Evolutionary conservation across 30 jellyfish, hydroid and myxozoan genomes (phyloP).

Genomic region (Aurelia sp.): DNA sequence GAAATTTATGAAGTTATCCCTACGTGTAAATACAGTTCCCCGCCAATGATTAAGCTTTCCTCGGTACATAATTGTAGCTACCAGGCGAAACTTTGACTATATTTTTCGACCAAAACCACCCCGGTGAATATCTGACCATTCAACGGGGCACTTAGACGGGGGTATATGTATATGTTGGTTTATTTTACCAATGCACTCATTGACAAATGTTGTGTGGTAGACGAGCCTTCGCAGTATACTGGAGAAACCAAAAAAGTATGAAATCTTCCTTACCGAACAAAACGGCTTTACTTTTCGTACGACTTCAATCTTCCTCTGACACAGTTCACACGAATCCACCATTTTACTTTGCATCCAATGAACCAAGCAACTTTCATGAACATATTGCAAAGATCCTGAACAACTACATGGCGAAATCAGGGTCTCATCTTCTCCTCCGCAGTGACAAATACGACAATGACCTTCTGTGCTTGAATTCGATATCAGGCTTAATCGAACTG

Average conservation of each 20-base stretch:
- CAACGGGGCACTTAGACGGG: too few species aligned
- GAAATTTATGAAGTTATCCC: too few species aligned
- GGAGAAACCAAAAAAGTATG: background rate
- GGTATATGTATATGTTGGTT: too few species aligned
- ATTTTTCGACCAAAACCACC: too few species aligned
- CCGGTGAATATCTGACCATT: too few species aligned
- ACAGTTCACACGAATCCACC: conserved; percentile 67
- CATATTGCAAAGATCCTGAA: conserved; percentile 72
- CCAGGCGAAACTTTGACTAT: too few species aligned
- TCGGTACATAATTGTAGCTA: too few species aligned
- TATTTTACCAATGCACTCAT: too few species aligned
- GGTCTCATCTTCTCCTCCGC: conserved; percentile 65
- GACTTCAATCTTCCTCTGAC: conserved; percentile 46
- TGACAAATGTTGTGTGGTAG: too few species aligned
- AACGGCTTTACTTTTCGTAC: conserved; percentile 53
- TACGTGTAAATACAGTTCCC: too few species aligned
- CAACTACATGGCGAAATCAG: conserved; percentile 82
- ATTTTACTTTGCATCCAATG: conserved; percentile 78
- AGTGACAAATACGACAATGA: conserved; percentile 74
- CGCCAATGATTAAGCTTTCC: too few species aligned
- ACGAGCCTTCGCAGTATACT: background rate
- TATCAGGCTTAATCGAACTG: conserved; percentile 7
- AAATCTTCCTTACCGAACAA: conserved; percentile 46
- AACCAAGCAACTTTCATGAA: conserved; percentile 77
- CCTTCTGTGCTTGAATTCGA: conserved; percentile 18